Conservation (phyloP, 2,113 vertebrate genomes). For the Morone saxatilis region DNA sequence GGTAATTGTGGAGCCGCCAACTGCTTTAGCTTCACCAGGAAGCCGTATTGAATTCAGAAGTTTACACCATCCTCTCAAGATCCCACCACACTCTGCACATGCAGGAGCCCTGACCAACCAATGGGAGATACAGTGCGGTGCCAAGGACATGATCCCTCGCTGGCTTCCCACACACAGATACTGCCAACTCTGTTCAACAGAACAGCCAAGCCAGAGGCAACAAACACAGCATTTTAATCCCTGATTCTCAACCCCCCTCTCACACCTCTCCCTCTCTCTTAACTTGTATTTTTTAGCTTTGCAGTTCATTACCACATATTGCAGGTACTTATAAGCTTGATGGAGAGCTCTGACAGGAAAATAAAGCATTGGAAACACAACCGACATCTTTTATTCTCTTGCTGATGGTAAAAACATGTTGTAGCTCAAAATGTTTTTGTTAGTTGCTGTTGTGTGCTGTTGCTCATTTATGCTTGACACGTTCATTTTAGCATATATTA, state of each 20-base stretch:
- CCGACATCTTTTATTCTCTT: background rate
- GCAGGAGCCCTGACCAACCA: background rate
- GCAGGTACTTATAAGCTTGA: background rate
- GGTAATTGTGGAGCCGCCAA: background rate
- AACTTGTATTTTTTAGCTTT: constrained; percentile 6
- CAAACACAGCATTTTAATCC: constrained; percentile 14
- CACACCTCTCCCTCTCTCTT: background rate
- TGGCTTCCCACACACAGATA: constrained; percentile 26
- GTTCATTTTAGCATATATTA: background rate
- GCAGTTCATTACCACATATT: constrained; percentile 1
- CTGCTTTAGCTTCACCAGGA: constrained; percentile 3
- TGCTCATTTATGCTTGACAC: background rate
- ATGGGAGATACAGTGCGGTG: background rate
- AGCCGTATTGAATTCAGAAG: background rate
- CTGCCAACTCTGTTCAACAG: constrained; percentile 5
- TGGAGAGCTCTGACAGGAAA: constrained; percentile 8
- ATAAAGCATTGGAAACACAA: constrained; percentile 20
- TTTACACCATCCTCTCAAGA: background rate
- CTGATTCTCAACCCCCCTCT: background rate
- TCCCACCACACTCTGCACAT: background rate
- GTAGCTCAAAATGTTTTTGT: background rate
- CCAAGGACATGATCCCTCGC: constrained; percentile 9
- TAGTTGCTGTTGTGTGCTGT: background rate
- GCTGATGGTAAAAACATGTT: background rate
- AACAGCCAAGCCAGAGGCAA: constrained; percentile 27